A percentile compares a stretch with the other conserved stretches of the same genome.
Evolutionary conservation across 2,113 vertebrate species (phyloP).

Genomic region (Semicossyphus pulcher): DNA sequence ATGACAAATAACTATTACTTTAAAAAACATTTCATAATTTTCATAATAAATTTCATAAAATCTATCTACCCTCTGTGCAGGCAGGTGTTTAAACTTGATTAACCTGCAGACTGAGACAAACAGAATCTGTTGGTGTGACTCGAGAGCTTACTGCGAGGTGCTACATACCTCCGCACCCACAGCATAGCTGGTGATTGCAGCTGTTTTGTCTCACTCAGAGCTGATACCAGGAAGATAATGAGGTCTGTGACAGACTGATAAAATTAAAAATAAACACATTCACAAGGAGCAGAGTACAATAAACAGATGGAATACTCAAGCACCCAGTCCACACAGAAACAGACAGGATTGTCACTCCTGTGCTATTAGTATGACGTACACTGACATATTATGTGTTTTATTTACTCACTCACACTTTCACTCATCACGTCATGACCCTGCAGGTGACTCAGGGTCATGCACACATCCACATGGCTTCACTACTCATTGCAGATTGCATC

Average conservation of each 20-base stretch:
- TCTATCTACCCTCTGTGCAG: too few species aligned
- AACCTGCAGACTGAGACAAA: not conserved
- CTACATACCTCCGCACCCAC: slow-evolving; percentile 10
- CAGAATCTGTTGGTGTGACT: not conserved
- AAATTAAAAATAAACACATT: not conserved
- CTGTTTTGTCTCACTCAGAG: not conserved
- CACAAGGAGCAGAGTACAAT: not conserved
- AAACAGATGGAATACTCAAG: not conserved
- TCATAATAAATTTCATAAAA: too few species aligned
- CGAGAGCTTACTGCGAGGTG: slow-evolving; percentile 4
- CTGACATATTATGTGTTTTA: slow-evolving; percentile 2
- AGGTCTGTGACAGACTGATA: slow-evolving; percentile 11
- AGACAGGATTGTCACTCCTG: slow-evolving; percentile 1
- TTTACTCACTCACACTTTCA: not conserved
- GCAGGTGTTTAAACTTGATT: not conserved
- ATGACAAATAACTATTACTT: too few species aligned
- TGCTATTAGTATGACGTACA: not conserved
- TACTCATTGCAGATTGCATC: too few species aligned
- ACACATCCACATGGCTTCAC: not conserved
- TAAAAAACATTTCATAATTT: too few species aligned
- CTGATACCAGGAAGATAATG: not conserved
- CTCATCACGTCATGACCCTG: not conserved
- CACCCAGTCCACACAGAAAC: not conserved
- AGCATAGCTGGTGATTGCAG: slow-evolving; percentile 4
- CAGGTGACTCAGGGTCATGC: slow-evolving; percentile 6